Conservation (phyloP, 2,113 vertebrate genomes). For the Tetrao urogallus region DNA sequence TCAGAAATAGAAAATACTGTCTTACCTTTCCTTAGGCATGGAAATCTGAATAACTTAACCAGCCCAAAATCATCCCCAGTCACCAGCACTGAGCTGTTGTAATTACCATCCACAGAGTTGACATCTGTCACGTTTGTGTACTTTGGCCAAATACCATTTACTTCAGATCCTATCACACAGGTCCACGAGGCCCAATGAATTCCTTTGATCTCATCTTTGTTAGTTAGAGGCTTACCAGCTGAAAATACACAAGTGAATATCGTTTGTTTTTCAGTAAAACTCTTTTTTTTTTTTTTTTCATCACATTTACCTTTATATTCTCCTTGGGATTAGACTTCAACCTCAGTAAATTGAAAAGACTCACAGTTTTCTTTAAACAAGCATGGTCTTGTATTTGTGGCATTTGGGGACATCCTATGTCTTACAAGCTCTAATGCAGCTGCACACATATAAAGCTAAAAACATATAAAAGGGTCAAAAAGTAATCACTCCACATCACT, state of each 20-base stretch:
- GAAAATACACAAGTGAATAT: constrained; percentile 45
- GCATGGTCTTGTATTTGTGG: not conserved
- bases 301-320: not conserved
- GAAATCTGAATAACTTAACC: constrained; percentile 93
- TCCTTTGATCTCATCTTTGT: constrained; percentile 92
- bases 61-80: constrained; percentile 94
- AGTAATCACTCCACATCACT: not conserved
- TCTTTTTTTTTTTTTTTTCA: not conserved
- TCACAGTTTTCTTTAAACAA: not conserved
- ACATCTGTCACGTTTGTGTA: constrained; percentile 88
- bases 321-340: not conserved
- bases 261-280: not conserved
- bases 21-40: constrained; percentile 94
- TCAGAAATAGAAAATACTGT: not conserved
- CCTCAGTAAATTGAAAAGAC: not conserved
- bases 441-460: not conserved
- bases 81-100: constrained; percentile 88
- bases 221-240: constrained; percentile 90
- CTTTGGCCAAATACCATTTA: constrained; percentile 95
- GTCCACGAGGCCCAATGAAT: constrained; percentile 97
- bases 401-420: not conserved
- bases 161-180: constrained; percentile 90
- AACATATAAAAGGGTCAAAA: not conserved
- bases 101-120: constrained; percentile 97
- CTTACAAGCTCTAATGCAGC: not conserved